phyloP scores from a whole-genome alignment of 2,888 invertebrate genomes.

The Bruchidius siliquastri region DNA sequence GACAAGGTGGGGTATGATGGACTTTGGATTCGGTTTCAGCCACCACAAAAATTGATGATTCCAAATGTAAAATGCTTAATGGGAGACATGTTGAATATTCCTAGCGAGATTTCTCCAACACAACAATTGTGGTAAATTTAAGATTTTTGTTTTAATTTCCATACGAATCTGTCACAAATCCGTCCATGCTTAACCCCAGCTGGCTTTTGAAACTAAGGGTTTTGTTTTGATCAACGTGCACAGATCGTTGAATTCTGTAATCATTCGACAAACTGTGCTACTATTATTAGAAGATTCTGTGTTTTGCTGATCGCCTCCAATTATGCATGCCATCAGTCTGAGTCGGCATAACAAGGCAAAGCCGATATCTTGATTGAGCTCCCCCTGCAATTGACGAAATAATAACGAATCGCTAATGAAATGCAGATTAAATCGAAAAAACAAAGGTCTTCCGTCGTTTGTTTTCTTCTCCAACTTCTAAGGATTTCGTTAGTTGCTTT shows the following conservation, averaged over 20 bases:
- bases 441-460: slow-evolving; percentile 22
- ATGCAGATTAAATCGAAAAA: slow-evolving; percentile 27
- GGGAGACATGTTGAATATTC: no score
- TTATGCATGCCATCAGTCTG: not conserved
- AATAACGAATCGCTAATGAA: slow-evolving; percentile 25
- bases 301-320: not conserved
- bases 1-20: no score
- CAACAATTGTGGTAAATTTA: no score
- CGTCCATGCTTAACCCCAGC: no score
- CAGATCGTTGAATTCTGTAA: not conserved
- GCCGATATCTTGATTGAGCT: not conserved
- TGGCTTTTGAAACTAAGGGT: no score
- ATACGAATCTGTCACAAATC: no score
- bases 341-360: not conserved
- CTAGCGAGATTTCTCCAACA: no score
- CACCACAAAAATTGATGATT: no score
- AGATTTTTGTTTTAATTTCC: no score
- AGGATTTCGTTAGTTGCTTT: slow-evolving; percentile 26
- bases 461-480: slow-evolving; percentile 22
- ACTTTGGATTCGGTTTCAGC: no score
- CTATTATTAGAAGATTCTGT: not conserved
- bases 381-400: slow-evolving; percentile 17
- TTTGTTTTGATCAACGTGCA: not conserved
- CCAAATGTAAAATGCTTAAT: no score
- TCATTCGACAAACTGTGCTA: not conserved